A percentile compares a stretch with the other conserved stretches of the same genome.
Conservation (phyloP, 2,888 invertebrate species). For the Coelopa pilipes region DNA sequence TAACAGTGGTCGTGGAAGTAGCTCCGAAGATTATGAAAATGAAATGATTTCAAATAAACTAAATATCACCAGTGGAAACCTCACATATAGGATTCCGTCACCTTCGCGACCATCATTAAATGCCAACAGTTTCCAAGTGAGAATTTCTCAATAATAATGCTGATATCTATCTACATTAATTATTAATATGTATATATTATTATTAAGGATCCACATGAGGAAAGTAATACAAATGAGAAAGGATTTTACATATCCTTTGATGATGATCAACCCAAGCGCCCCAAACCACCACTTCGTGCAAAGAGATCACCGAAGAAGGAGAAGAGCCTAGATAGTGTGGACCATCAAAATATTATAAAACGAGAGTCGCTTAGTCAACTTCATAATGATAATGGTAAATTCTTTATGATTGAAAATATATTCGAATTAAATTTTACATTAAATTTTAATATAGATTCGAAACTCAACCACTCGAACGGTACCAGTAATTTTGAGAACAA, state of each 20-base stretch:
- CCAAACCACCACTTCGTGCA: conserved; percentile 85
- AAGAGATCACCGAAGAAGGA: conserved; percentile 86
- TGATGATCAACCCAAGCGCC: conserved; percentile 86
- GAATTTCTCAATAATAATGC: conserved; percentile 4
- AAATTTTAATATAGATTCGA: not conserved
- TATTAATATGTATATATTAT: not conserved
- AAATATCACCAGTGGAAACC: conserved; percentile 87
- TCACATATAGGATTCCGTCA: conserved; percentile 90
- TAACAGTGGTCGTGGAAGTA: conserved; percentile 71
- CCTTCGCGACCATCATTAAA: conserved; percentile 81
- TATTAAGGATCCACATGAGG: conserved; percentile 64
- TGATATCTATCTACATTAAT: too few species aligned
- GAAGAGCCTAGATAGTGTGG: conserved; percentile 62
- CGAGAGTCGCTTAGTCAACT: conserved; percentile 64
- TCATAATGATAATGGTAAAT: conserved; percentile 51
- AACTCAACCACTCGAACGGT: conserved; percentile 32
- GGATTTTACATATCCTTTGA: conserved; percentile 96
- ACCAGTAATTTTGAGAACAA: conserved; percentile 50
- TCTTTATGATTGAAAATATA: not conserved
- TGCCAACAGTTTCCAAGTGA: conserved; percentile 76
- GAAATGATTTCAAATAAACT: conserved; percentile 68
- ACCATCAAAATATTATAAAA: conserved; percentile 55
- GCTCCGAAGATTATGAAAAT: conserved; percentile 68
- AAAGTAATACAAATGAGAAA: conserved; percentile 73
- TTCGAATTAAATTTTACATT: not conserved